Conservation (phyloP, 2,113 vertebrate species). For the Scomber japonicus region DNA sequence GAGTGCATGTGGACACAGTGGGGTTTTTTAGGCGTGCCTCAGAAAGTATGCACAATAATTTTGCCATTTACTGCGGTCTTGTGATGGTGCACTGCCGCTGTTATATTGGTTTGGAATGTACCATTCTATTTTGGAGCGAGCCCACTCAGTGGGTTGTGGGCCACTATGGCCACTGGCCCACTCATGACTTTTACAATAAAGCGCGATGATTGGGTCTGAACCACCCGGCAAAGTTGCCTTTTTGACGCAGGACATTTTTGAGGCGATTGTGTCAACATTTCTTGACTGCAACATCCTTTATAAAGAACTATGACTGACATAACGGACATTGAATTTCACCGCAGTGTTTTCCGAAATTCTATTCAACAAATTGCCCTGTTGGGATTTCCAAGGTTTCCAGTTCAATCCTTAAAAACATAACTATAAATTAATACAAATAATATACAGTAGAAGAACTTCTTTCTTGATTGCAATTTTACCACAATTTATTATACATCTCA, state of each 20-base stretch:
- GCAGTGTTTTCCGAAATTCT: slow-evolving; percentile 74
- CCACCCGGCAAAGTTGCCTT: slow-evolving; percentile 37
- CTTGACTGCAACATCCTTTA: slow-evolving; percentile 67
- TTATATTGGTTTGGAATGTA: slow-evolving; percentile 88
- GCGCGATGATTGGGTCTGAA: slow-evolving; percentile 51
- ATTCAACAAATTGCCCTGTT: slow-evolving; percentile 67
- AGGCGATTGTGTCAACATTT: slow-evolving; percentile 81
- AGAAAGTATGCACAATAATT: slow-evolving; percentile 86
- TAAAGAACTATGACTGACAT: slow-evolving; percentile 67
- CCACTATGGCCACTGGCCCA: slow-evolving; percentile 76
- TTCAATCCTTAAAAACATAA: slow-evolving; percentile 37
- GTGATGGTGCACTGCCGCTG: slow-evolving; percentile 84
- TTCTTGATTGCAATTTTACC: slow-evolving; percentile 62
- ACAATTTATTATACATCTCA: slow-evolving; percentile 61
- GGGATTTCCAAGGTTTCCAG: slow-evolving; percentile 72
- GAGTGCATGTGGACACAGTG: slow-evolving; percentile 80
- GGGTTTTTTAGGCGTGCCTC: slow-evolving; percentile 85
- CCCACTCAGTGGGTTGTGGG: slow-evolving; percentile 80
- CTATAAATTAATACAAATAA: slow-evolving; percentile 52
- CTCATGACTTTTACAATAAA: slow-evolving; percentile 77
- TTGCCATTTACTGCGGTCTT: slow-evolving; percentile 86
- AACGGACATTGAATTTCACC: slow-evolving; percentile 67
- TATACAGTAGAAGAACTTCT: slow-evolving; percentile 41
- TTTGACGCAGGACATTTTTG: slow-evolving; percentile 81
- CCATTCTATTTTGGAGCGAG: slow-evolving; percentile 83